Evolutionary conservation across 2,113 vertebrate genomes (phyloP).

Genomic region (Oplegnathus fasciatus): DNA sequence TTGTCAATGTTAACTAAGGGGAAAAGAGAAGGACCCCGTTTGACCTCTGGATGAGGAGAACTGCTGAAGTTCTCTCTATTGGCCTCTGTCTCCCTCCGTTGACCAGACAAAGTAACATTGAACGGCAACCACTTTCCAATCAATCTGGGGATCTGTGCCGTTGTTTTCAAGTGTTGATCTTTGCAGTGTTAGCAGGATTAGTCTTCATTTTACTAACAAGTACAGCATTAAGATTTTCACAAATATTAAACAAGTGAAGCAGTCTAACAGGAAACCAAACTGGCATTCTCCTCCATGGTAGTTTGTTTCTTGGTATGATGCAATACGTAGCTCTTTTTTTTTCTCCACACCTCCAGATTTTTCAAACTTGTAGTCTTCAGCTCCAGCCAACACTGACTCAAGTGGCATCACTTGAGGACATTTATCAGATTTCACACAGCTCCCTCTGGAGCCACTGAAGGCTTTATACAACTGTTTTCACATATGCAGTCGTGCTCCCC

Average conservation of each 20-base stretch:
- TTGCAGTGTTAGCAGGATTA: not conserved
- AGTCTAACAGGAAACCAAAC: too few species aligned
- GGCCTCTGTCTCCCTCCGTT: not conserved
- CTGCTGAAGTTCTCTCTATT: conserved; percentile 4
- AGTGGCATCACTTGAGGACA: too few species aligned
- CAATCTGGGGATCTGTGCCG: not conserved
- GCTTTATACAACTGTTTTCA: too few species aligned
- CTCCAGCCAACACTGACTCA: too few species aligned
- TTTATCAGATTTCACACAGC: too few species aligned
- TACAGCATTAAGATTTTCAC: not conserved
- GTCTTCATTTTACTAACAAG: not conserved
- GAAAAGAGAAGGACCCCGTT: not conserved
- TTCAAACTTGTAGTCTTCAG: too few species aligned
- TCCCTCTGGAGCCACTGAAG: too few species aligned
- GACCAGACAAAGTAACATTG: conserved; percentile 8
- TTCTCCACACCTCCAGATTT: too few species aligned
- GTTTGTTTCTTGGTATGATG: too few species aligned
- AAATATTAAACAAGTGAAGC: not conserved
- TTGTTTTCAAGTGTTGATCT: not conserved
- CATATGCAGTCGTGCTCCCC: too few species aligned
- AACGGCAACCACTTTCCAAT: not conserved
- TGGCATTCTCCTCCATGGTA: too few species aligned
- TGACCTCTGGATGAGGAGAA: not conserved
- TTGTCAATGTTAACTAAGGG: conserved; percentile 13
- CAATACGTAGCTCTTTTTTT: too few species aligned